Conservation (phyloP, 92 coral and sea anemone species). For the Palythoa grandis region DNA sequence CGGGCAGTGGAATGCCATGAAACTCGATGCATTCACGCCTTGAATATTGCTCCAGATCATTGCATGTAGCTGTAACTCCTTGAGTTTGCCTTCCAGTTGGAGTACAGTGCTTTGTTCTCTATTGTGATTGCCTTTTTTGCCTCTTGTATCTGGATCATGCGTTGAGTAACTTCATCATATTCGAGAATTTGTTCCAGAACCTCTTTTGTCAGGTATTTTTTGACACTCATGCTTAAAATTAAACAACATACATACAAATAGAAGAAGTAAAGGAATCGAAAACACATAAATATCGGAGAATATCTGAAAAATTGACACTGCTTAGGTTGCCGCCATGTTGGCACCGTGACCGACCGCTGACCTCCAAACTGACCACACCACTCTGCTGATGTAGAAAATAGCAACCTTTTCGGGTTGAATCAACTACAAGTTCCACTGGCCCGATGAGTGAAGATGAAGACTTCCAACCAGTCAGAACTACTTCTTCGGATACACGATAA, state of each 20-base stretch:
- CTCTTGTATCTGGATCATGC: not conserved
- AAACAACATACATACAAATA: too few relatives aligned
- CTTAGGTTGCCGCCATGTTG: too few relatives aligned
- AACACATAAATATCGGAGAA: too few relatives aligned
- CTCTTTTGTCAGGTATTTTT: too few relatives aligned
- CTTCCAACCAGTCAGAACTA: slow-evolving; percentile 49
- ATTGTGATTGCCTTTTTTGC: not conserved
- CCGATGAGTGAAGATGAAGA: slow-evolving; percentile 41
- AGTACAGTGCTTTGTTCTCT: slow-evolving; percentile 11
- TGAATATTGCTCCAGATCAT: slow-evolving; percentile 48
- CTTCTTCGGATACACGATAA: slow-evolving; percentile 45
- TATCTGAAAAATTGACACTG: too few relatives aligned
- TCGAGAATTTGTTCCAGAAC: too few relatives aligned
- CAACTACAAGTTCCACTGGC: slow-evolving; percentile 34
- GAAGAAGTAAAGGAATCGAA: too few relatives aligned
- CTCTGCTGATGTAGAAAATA: not conserved
- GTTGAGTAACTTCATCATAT: not conserved
- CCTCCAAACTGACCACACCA: too few relatives aligned
- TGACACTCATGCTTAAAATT: too few relatives aligned
- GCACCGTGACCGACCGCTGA: too few relatives aligned
- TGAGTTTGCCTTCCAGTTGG: slow-evolving; percentile 2
- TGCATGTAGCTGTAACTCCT: slow-evolving; percentile 6
- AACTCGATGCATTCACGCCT: slow-evolving; percentile 40
- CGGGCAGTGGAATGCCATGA: slow-evolving; percentile 34
- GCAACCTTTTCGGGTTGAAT: slow-evolving; percentile 17